Evolutionary conservation across 2,797 vertebrate species (phyloP).

Genomic region (Malurus splendens): DNA sequence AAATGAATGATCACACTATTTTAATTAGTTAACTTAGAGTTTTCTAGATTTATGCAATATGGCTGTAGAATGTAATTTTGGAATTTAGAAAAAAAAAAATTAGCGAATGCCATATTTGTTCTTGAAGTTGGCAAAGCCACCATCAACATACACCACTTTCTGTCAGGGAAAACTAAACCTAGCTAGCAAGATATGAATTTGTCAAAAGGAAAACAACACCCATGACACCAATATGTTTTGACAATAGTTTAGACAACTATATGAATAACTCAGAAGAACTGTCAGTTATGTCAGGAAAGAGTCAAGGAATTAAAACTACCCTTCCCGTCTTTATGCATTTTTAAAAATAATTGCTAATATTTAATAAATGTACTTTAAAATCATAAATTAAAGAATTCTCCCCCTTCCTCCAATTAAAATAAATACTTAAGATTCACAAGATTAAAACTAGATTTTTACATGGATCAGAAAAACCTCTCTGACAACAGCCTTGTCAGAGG

Average conservation of each 20-base stretch:
- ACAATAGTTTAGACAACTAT: background rate
- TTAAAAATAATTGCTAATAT: background rate
- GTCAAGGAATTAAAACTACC: background rate
- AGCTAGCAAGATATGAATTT: background rate
- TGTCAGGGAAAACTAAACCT: background rate
- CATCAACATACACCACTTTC: background rate
- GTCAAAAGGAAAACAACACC: background rate
- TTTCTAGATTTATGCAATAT: background rate
- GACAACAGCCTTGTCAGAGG: background rate
- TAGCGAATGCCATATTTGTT: background rate
- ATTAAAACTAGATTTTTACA: background rate
- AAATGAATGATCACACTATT: background rate
- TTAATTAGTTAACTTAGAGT: background rate
- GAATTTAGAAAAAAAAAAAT: background rate
- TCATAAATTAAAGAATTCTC: background rate
- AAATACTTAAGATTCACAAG: background rate
- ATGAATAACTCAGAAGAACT: background rate
- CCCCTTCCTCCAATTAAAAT: background rate
- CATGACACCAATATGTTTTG: background rate
- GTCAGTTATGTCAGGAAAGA: background rate
- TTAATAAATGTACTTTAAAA: background rate
- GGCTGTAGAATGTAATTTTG: background rate
- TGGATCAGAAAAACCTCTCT: background rate
- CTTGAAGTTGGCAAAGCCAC: background rate
- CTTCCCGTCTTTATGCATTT: background rate